Conservation (phyloP, 1,140 invertebrate species). For the Leptoteleia sp. region DNA sequence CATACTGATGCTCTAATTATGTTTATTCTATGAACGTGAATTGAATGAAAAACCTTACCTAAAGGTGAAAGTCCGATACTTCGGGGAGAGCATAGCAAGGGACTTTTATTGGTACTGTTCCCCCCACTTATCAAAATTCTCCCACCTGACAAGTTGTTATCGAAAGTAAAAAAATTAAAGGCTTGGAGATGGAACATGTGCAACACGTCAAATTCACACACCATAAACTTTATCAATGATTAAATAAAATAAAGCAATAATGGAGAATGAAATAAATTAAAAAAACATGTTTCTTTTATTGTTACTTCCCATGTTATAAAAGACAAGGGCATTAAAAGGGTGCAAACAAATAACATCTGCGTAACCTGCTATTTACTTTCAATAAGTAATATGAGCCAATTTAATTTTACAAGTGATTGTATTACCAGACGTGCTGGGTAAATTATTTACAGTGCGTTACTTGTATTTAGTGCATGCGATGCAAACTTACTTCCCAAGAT, state of each 20-base stretch:
- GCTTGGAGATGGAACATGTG: conserved; percentile 24
- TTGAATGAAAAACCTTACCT: conserved; percentile 77
- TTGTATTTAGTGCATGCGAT: conserved; percentile 27
- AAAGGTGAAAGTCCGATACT: conserved; percentile 82
- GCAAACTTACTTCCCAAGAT: conserved; percentile 17
- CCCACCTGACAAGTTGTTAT: conserved; percentile 76
- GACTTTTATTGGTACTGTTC: conserved; percentile 82
- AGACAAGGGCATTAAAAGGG: conserved; percentile 7
- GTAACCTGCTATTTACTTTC: conserved; percentile 16
- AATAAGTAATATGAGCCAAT: conserved; percentile 7
- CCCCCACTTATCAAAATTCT: conserved; percentile 78
- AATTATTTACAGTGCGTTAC: conserved; percentile 24
- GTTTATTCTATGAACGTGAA: no score
- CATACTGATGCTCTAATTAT: no score
- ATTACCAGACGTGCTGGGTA: conserved; percentile 21
- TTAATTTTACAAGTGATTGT: conserved; percentile 16
- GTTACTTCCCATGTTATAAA: conserved; percentile 14
- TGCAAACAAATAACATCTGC: conserved; percentile 9
- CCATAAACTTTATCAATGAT: background rate
- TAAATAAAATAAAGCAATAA: background rate
- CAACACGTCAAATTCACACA: conserved; percentile 18
- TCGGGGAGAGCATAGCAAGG: conserved; percentile 82
- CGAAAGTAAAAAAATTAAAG: conserved; percentile 67
- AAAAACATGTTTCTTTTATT: no score
- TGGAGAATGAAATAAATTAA: no score